Evolutionary conservation across 2,888 invertebrate genomes (phyloP), one percentile per base, ranked within the genome.

Genomic region (Thereva unica): DNA sequence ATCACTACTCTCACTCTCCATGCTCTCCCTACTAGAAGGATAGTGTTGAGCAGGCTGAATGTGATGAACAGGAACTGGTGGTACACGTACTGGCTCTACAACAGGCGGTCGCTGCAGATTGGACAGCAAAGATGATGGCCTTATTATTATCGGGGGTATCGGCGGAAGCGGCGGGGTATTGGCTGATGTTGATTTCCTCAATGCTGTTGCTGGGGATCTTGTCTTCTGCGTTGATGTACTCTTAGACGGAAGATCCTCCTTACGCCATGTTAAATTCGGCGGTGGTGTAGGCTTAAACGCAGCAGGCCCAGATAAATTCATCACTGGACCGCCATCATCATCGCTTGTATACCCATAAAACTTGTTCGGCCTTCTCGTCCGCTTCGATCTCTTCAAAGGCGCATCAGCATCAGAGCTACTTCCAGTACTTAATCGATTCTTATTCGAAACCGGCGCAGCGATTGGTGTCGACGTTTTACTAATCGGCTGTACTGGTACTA

Each of bases 341-440:
- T 92, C 93, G 77, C 92, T 92, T 0, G 92, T 91, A 77, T 93
- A 93, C 0, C 93, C 93, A 76, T 93, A 93, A 77, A 93, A 93
- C 75, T 89, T 90, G 75, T 93, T 93, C 0, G 92, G 93, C 38
- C 92, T 88, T 47, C 93, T 82, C 73, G 91, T 85, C 68, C 93
- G 85, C 79, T 93, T 92, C 1, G 93, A 93, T 44, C 92, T 83
- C 75, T 88, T 90, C 6, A 81, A 70, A 1, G 79, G 75, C 12
- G 80, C 87, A 73, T 90, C 89, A 4, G 83, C 82, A 73, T 85
- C 85, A 7, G 83, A 83, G 47, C 83, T 82, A 70, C 80, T 81
- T 44, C 80, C 76, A 53, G 81, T 77, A 70, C 80, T 79, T 10
- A 70, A 44, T 4, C 72, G 70, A 50, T 55, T 53, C 37, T 52